A percentile compares a stretch with the other conserved stretches of the same genome.
Evolutionary conservation across 2,888 invertebrate species (phyloP).

Genomic region (Dinocampus coccinellae): DNA sequence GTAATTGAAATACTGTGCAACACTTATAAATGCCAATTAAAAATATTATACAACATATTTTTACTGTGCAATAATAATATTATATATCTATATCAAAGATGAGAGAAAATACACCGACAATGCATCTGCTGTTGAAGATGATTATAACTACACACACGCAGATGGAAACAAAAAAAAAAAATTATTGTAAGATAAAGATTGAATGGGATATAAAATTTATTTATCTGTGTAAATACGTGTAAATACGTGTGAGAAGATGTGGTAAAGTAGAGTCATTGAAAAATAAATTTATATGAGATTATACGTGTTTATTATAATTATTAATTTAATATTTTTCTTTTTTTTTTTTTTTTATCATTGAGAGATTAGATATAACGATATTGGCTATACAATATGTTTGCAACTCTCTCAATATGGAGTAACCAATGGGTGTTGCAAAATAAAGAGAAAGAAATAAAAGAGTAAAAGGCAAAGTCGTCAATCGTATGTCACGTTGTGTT

Average conservation of each 20-base stretch:
- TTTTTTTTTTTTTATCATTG: slow-evolving; percentile 19
- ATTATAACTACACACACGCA: too few species aligned
- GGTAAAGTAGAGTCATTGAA: neutral
- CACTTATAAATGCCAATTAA: slow-evolving; percentile 4
- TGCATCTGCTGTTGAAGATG: slow-evolving; percentile 7
- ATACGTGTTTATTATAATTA: slow-evolving; percentile 11
- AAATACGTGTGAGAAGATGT: neutral
- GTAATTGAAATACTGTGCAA: too few species aligned
- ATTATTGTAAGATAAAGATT: neutral
- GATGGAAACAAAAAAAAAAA: neutral
- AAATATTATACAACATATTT: slow-evolving; percentile 6
- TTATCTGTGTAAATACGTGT: neutral
- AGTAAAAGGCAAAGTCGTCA: slow-evolving; percentile 15
- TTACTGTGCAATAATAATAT: slow-evolving; percentile 12
- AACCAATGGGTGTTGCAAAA: neutral
- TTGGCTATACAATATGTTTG: neutral
- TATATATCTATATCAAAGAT: neutral
- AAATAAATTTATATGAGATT: neutral
- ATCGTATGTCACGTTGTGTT: slow-evolving; percentile 27
- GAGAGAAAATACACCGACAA: slow-evolving; percentile 2
- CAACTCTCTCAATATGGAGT: neutral
- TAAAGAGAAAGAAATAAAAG: neutral
- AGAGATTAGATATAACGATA: slow-evolving; percentile 17
- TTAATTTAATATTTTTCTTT: too few species aligned
- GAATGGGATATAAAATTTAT: neutral